Evolutionary conservation across 2,113 vertebrate genomes (phyloP).

Genomic region (Dicaeum eximium): DNA sequence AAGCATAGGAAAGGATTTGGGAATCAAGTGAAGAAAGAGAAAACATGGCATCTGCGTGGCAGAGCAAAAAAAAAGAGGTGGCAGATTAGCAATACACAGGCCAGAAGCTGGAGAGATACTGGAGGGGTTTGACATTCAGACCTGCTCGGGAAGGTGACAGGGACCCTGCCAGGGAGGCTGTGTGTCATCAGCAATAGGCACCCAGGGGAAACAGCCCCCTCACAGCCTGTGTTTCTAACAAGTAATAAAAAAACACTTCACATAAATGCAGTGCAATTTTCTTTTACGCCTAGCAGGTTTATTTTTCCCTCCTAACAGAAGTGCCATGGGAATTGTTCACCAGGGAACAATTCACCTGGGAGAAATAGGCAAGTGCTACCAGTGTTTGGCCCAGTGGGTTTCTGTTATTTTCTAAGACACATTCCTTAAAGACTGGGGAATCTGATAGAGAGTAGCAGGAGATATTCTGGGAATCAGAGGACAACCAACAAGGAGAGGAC

Average conservation of each 20-base stretch:
- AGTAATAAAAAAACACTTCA: conserved; percentile 32
- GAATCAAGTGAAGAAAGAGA: neutral
- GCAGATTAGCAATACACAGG: neutral
- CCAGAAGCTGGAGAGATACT: neutral
- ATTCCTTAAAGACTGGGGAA: neutral
- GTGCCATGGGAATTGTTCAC: conserved; percentile 1
- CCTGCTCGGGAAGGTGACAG: neutral
- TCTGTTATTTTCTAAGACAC: neutral
- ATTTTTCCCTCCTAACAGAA: neutral
- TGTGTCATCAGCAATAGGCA: conserved; percentile 17
- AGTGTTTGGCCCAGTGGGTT: neutral
- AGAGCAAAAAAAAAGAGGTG: neutral
- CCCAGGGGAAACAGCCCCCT: conserved; percentile 30
- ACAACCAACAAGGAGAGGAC: neutral
- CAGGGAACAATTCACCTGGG: neutral
- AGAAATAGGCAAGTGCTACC: neutral
- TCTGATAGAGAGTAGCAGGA: neutral
- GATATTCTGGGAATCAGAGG: neutral
- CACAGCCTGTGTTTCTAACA: conserved; percentile 28
- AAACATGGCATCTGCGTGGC: neutral
- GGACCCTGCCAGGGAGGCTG: neutral
- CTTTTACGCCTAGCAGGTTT: neutral
- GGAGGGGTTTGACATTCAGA: neutral
- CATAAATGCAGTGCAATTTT: conserved; percentile 25
- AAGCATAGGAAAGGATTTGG: neutral